phyloP scores from a whole-genome alignment of 23 tunicate genomes.

The Botrylloides violaceus region DNA sequence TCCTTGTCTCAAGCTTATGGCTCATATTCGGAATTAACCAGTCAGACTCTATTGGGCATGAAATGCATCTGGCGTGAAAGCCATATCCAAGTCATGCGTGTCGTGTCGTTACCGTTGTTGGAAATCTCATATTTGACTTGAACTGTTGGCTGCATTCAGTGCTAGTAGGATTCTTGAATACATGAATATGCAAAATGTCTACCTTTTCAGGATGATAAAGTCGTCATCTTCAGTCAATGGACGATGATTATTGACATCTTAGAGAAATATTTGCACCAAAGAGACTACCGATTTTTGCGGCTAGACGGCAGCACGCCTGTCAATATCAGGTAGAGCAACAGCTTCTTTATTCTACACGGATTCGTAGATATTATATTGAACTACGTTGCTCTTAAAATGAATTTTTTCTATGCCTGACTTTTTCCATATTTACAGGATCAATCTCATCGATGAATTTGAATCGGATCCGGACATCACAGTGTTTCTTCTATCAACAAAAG shows the following conservation, averaged over 20 bases:
- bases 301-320: conserved; percentile 77
- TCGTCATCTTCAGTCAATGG: conserved; percentile 84
- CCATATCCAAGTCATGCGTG: too few species aligned
- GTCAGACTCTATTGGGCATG: too few species aligned
- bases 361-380: too few species aligned
- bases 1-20: background rate
- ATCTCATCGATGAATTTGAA: conserved; percentile 66
- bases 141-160: too few species aligned
- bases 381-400: too few species aligned
- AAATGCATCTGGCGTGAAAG: too few species aligned
- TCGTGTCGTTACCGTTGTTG: too few species aligned
- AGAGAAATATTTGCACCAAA: conserved; percentile 44
- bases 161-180: too few species aligned
- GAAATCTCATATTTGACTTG: too few species aligned
- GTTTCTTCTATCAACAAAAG: conserved; percentile 83
- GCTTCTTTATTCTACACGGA: background rate
- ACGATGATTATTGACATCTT: conserved; percentile 93
- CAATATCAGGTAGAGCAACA: conserved; percentile 29
- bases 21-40: too few species aligned
- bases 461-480: conserved; percentile 38
- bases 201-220: conserved; percentile 43
- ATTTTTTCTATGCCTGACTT: too few species aligned
- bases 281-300: conserved; percentile 41
- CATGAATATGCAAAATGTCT: too few species aligned
- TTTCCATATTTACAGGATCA: conserved; percentile 14